phyloP scores from a whole-genome alignment of 64 coral and sea anemone genomes.

The Montipora capricornis region DNA sequence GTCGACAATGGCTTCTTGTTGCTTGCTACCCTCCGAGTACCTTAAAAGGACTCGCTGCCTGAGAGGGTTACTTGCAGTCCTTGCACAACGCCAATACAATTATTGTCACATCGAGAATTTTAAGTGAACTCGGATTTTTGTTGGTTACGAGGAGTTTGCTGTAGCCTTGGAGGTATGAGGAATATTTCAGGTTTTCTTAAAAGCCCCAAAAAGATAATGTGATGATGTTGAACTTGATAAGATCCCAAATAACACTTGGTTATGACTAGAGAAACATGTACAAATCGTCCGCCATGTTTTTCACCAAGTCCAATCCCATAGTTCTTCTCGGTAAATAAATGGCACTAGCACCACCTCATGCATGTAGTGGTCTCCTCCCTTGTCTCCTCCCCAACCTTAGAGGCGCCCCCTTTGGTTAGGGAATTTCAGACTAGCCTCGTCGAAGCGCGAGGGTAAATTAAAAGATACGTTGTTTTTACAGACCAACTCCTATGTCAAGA shows the following conservation, averaged over 20 bases:
- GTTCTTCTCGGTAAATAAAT: neutral
- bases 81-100: neutral
- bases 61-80: neutral
- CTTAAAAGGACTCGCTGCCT: neutral
- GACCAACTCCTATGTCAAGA: too few species aligned
- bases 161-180: neutral
- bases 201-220: neutral
- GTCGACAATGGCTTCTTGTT: neutral
- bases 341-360: too few species aligned
- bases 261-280: neutral
- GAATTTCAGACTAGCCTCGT: too few species aligned
- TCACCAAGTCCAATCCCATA: neutral
- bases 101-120: constrained; percentile 30
- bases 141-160: neutral
- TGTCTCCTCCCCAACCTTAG: too few species aligned
- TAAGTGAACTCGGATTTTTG: neutral
- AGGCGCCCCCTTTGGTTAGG: too few species aligned
- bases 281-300: constrained; percentile 39
- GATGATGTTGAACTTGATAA: neutral
- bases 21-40: neutral
- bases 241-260: neutral
- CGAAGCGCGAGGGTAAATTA: too few species aligned
- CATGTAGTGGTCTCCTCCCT: too few species aligned
- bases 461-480: too few species aligned
- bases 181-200: neutral